Evolutionary conservation across 2,888 invertebrate genomes (phyloP), one percentile per base, ranked within the genome.

Genomic region (Drosophila greeni): DNA sequence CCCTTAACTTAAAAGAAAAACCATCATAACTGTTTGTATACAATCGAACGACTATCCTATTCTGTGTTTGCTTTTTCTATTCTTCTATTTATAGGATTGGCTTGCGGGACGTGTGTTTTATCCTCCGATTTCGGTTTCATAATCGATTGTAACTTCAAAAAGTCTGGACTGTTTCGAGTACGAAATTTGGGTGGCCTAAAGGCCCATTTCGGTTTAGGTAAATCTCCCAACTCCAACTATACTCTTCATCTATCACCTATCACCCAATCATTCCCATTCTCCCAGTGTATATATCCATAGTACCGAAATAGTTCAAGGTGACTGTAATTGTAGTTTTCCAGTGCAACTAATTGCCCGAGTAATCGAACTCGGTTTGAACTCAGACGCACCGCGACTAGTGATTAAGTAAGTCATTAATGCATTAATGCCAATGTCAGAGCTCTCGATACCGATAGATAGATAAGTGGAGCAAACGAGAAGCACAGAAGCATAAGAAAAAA

Each of bases 141-240:
- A 88, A 92, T 96, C 89, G 95, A 95, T 92, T 96, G 96, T 91
- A 95, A 95, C 88, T 95, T 96, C 92, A 95, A 95, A 91, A 96
- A 96, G 90, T 94, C 95, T 77, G 94, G 95, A 82, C 92, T 96
- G 84, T 96, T 96, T 92, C 93, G 96, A 87, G 94, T 96, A 85
- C 92, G 96, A 90, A 96, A 96, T 90, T 93, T 96, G 85, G 96
- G 96, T 88, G 96, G 96, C 82, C 91, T 96, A 88, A 96, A 96
- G 91, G 95, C 95, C 86, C 95, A 95, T 90, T 93, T 95, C 88
- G 95, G 95, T 90, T 91, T 95, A 91, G 95, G 95, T 95, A 92
- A 94, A 91, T 84, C 74, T 53, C 61, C 59, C 37, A 49, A 48
- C 48, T 43, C 58, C 33, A 49, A 45, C 56, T 43, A 52, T 43